These are phyloP conservation scores for Ditylenchus dipsaci DNA, from an alignment of 1,140 invertebrate species.

Conservation along the genomic window DNA sequence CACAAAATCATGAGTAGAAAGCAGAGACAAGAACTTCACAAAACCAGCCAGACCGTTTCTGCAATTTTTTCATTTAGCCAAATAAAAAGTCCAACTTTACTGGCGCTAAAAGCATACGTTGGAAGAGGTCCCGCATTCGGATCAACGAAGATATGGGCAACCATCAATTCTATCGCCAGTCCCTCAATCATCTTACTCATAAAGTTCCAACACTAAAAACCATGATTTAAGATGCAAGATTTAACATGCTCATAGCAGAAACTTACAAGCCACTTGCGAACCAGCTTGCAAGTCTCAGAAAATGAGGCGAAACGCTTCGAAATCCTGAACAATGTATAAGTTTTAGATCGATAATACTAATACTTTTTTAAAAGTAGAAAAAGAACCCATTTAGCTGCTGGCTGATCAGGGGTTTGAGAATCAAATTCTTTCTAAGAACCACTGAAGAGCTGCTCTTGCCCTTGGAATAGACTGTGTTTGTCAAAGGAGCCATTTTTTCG, in stretches of 20 bases:
- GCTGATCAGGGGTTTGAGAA: conserved; percentile 1
- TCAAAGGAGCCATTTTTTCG: neutral
- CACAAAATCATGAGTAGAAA: neutral
- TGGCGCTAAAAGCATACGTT: neutral
- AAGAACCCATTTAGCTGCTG: conserved; percentile 4
- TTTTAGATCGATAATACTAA: neutral
- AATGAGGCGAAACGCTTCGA: neutral
- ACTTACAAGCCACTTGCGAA: conserved; percentile 5
- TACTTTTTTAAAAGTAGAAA: neutral
- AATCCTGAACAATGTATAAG: neutral
- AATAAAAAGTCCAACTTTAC: neutral
- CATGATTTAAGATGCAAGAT: too few relatives aligned
- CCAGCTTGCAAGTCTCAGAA: neutral
- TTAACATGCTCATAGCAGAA: too few relatives aligned
- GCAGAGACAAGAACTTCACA: neutral
- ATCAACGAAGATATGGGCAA: neutral
- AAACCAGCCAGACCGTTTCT: neutral
- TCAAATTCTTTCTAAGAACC: neutral
- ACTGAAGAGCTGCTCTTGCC: neutral
- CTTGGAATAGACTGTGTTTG: neutral
- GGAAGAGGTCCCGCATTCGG: neutral
- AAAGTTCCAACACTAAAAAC: neutral
- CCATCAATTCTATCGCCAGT: neutral
- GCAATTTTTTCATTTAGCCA: neutral
- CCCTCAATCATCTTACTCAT: conserved; percentile 6